Evolutionary conservation across 2,113 vertebrate genomes (phyloP).

Genomic region (Oreotrochilus melanogaster): DNA sequence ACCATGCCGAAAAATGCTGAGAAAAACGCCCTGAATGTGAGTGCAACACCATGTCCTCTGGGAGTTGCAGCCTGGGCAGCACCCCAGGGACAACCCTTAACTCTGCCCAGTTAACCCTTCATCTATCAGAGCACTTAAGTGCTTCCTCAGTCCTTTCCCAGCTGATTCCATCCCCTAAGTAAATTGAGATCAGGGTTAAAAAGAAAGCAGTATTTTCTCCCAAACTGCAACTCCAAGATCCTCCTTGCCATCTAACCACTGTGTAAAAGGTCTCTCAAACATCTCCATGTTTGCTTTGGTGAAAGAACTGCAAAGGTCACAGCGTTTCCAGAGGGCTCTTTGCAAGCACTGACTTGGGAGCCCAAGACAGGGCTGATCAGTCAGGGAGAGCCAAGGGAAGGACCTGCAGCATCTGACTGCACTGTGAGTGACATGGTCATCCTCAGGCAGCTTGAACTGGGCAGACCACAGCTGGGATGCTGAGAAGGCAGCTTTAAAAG

Average conservation of each 20-base stretch:
- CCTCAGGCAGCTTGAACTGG: not conserved
- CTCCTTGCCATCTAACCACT: not conserved
- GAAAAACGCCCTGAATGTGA: not conserved
- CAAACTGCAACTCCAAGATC: not conserved
- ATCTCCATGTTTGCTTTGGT: not conserved
- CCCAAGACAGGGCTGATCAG: not conserved
- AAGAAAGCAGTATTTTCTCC: not conserved
- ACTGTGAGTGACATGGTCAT: fast-evolving
- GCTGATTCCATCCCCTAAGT: not conserved
- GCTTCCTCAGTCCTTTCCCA: not conserved
- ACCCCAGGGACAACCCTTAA: not conserved
- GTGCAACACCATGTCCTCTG: not conserved
- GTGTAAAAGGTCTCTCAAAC: not conserved
- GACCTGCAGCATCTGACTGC: not conserved
- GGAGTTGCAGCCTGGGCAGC: not conserved
- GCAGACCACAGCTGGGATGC: not conserved
- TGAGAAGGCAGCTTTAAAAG: not conserved
- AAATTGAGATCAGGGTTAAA: not conserved
- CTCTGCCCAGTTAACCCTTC: not conserved
- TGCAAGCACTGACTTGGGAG: not conserved
- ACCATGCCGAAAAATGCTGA: not conserved
- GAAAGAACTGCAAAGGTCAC: not conserved
- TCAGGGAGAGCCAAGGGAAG: not conserved
- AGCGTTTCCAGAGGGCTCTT: not conserved
- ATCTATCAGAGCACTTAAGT: not conserved